A percentile compares a stretch with the other conserved stretches of the same genome.
phyloP scores from a whole-genome alignment of 1,140 invertebrate genomes.

The Drosophila subobscura region DNA sequence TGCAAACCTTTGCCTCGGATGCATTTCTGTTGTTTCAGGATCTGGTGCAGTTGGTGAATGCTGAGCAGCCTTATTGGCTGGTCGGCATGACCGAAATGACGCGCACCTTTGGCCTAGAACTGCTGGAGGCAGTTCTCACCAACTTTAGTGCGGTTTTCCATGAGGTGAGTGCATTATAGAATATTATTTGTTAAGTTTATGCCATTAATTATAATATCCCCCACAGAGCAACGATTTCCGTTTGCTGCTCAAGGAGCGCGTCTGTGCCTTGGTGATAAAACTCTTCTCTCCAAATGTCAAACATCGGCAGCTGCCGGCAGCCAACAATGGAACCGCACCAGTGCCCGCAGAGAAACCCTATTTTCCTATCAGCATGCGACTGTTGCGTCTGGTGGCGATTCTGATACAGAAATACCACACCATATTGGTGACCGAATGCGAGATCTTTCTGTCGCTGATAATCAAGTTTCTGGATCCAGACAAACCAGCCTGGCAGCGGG shows the following conservation, averaged over 20 bases:
- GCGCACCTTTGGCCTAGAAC: conserved; percentile 97
- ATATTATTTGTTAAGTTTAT: not conserved
- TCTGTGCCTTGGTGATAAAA: conserved; percentile 98
- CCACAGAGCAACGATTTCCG: conserved; percentile 94
- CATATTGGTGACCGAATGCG: conserved; percentile 98
- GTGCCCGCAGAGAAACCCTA: conserved; percentile 93
- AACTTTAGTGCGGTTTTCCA: conserved; percentile 96
- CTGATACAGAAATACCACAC: conserved; percentile 97
- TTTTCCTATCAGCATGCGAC: conserved; percentile 97
- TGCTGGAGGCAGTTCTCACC: conserved; percentile 96
- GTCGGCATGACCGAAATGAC: conserved; percentile 98
- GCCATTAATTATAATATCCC: not conserved
- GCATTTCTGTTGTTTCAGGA: conserved; percentile 98
- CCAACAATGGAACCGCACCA: conserved; percentile 84
- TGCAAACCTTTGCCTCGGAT: conserved; percentile 95
- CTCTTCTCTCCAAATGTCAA: conserved; percentile 98
- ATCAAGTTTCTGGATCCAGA: conserved; percentile 99
- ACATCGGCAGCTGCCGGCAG: conserved; percentile 88
- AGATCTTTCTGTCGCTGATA: conserved; percentile 98
- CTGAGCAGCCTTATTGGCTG: conserved; percentile 97
- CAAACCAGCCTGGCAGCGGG: conserved; percentile 97
- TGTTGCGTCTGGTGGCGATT: conserved; percentile 96
- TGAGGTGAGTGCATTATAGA: conserved; percentile 86
- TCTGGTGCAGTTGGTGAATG: conserved; percentile 97
- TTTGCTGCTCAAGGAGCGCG: conserved; percentile 97